These are phyloP conservation scores for Alitta virens DNA, from an alignment of 2,888 invertebrate species.

Conservation along the genomic window DNA sequence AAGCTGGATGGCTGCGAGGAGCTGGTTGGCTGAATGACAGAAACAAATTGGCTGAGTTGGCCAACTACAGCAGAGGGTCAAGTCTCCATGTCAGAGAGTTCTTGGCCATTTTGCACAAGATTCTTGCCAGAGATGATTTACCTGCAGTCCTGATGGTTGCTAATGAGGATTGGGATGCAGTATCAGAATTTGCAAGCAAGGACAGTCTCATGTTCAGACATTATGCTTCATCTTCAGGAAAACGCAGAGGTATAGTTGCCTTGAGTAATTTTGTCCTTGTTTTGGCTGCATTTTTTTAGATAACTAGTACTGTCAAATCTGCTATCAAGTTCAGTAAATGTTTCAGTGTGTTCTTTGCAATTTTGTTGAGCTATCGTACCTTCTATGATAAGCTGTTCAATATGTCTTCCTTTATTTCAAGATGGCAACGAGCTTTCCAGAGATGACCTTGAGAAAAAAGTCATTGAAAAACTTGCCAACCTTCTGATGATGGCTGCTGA, in stretches of 20 bases:
- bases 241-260: background rate
- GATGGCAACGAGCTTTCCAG: background rate
- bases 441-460: conserved; percentile 3
- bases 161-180: conserved; percentile 12
- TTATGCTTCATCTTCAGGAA: conserved; percentile 2
- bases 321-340: no score
- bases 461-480: background rate
- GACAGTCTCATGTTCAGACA: background rate
- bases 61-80: background rate
- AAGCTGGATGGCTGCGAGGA: conserved; percentile 6
- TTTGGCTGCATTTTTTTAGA: no score
- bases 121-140: background rate
- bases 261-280: no score
- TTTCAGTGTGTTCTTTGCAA: no score
- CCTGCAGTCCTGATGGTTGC: conserved; percentile 8
- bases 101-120: conserved; percentile 6
- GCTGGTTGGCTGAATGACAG: conserved; percentile 1
- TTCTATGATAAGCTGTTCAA: no score
- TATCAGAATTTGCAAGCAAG: background rate
- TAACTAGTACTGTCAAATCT: no score
- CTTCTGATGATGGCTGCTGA: conserved; percentile 10
- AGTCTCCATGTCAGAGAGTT: conserved; percentile 4
- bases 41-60: background rate
- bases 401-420: background rate
- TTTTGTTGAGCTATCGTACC: no score